Base-by-base conservation (phyloP, 2,113 vertebrate genomes). In the Dasyornis broadbenti region DNA sequence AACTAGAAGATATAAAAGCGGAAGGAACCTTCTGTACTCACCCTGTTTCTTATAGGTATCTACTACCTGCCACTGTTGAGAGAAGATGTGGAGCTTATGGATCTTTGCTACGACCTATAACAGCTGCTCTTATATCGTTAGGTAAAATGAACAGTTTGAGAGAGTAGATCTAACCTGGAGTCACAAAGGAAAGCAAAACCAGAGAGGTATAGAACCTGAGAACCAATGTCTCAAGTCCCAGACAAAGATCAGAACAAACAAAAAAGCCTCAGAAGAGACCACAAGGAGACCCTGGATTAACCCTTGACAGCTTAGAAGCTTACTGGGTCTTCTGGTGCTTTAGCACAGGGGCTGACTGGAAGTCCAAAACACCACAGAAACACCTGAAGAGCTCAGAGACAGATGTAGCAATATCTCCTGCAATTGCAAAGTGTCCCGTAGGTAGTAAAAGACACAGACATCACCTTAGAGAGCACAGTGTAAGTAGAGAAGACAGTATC, bases 161-260 rank as follows among this genome's bases (percentile, higher is more conserved):
- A 86, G 24, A 30, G 45, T 61, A 82, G 71, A 20, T 92, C 42
- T 92, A 86, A 90, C 31, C 71, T 90, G 76, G 44, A 87, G 82
- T 63, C 80, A 70, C 64, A 92, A 89, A 77, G 60, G 80, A 97
- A 97, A 95, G 64, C 66, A 90, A 97, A 97, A 95, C 79, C 82
- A 31, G 1, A 73, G 68, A 82, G 71, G 11, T 54, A 33, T 27
- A 70, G 24, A 76, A 59, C 27, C 54, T 47, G 50, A 86, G 60
- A 91, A 64, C 12, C 35, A 56, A 13, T 7, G 22, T 68, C 20
- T 54, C 42, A 44, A 63, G 45, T 63, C 44, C 35, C 68, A 90
- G 33, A 42, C 21, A 70, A 81, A 31, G 37, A 53, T 47, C 63
- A 81, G 64, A 92, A 84, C 27, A 81, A 96, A 90, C n/a, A 59